These are phyloP conservation scores for Psittacara wagleri DNA, from an alignment of 2,113 vertebrate species.

Conservation along the genomic window DNA sequence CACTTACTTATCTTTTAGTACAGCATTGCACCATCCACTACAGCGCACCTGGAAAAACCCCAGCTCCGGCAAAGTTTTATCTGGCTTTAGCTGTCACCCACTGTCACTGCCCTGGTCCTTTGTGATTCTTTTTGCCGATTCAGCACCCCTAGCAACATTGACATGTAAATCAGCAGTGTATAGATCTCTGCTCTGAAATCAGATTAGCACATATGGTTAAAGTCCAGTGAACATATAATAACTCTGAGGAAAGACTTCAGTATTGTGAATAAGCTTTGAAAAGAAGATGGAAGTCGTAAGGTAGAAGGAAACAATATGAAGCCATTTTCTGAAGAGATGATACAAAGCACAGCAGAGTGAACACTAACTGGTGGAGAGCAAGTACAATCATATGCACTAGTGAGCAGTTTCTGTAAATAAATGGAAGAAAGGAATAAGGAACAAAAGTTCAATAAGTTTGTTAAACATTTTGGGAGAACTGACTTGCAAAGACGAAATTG, in stretches of 20 bases:
- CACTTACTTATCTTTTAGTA: background rate
- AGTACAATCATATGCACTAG: background rate
- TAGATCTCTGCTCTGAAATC: background rate
- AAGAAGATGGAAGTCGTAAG: background rate
- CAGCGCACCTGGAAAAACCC: background rate
- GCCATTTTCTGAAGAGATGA: background rate
- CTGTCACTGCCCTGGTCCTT: background rate
- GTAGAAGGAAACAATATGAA: background rate
- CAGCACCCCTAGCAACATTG: background rate
- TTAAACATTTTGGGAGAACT: background rate
- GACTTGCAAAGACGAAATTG: background rate
- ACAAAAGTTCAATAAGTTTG: background rate
- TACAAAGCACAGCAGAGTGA: background rate
- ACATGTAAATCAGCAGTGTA: background rate
- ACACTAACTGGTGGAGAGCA: background rate
- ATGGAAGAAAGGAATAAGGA: background rate
- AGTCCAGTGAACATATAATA: background rate
- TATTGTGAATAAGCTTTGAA: background rate
- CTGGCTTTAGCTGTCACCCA: background rate
- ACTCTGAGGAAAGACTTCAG: background rate
- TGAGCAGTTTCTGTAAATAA: background rate
- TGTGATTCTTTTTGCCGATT: background rate
- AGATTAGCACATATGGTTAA: background rate
- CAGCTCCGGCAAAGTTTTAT: background rate
- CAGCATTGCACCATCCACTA: fast-evolving